Conservation (phyloP, 2,113 vertebrate species). For the Haemorhous mexicanus region DNA sequence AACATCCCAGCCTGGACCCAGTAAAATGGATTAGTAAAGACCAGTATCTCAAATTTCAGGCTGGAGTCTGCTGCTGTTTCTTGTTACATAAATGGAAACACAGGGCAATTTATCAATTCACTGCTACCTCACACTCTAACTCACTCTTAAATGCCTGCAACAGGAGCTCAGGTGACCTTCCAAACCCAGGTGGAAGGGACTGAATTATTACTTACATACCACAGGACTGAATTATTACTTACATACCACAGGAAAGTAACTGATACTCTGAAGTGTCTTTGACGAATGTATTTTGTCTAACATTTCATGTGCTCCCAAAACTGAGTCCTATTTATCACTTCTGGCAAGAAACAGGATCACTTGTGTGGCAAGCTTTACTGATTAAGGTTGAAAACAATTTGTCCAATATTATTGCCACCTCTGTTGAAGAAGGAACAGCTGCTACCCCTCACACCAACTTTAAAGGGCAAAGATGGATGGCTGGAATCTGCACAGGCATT, state of each 20-base stretch:
- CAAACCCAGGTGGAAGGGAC: constrained; percentile 42
- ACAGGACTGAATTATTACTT: constrained; percentile 50
- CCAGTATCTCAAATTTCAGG: background rate
- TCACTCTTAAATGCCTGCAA: background rate
- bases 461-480: background rate
- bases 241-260: constrained; percentile 43
- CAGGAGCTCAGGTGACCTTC: constrained; percentile 44
- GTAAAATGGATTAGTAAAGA: background rate
- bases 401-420: background rate
- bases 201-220: constrained; percentile 41
- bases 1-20: background rate
- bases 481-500: background rate
- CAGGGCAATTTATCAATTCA: background rate
- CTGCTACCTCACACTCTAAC: background rate
- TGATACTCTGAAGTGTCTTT: constrained; percentile 47
- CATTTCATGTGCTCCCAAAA: constrained; percentile 46
- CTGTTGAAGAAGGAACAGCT: constrained; percentile 4
- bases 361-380: background rate
- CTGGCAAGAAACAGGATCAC: constrained; percentile 36
- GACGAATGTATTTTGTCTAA: constrained; percentile 44
- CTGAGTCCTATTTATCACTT: constrained; percentile 17
- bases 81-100: background rate
- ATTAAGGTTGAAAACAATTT: constrained; percentile 16
- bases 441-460: background rate
- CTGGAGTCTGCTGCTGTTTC: constrained; percentile 3